Conservation (phyloP, 1,140 invertebrate species). For the Nasonia giraulti region DNA sequence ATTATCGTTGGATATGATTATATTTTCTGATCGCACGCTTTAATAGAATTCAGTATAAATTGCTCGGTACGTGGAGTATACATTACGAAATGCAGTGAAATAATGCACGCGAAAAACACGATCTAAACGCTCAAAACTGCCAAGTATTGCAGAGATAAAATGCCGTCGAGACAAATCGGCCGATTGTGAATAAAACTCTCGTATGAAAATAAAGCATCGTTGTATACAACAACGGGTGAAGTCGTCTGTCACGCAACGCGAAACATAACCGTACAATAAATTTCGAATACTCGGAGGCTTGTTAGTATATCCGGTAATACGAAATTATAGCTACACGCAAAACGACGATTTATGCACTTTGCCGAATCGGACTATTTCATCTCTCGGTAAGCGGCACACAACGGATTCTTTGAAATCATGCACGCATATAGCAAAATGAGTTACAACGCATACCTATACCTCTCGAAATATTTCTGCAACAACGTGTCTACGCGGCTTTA, state of each 20-base stretch:
- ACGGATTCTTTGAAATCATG: slow-evolving; percentile 6
- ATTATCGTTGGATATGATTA: background rate
- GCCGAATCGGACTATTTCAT: slow-evolving; percentile 34
- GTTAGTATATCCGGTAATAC: slow-evolving; percentile 45
- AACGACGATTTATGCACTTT: slow-evolving; percentile 33
- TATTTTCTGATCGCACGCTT: background rate
- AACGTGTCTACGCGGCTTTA: background rate
- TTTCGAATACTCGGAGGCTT: slow-evolving; percentile 4
- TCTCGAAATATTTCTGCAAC: background rate
- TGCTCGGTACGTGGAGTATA: background rate
- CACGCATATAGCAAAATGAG: background rate
- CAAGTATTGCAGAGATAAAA: slow-evolving; percentile 12
- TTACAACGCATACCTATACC: background rate
- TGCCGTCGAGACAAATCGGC: slow-evolving; percentile 44
- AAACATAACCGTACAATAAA: slow-evolving; percentile 37
- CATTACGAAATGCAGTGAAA: background rate
- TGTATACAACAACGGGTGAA: slow-evolving; percentile 16
- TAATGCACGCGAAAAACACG: background rate
- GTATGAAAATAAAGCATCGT: slow-evolving; percentile 34
- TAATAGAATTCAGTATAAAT: background rate
- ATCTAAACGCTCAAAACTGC: too few species aligned
- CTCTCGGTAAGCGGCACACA: slow-evolving; percentile 22
- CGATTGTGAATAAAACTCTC: slow-evolving; percentile 31
- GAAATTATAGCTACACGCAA: slow-evolving; percentile 25
- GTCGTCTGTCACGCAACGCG: slow-evolving; percentile 10